These are phyloP conservation scores for Cerceris ruficornis DNA, from an alignment of 2,888 invertebrate genomes.

Conservation along the genomic window DNA sequence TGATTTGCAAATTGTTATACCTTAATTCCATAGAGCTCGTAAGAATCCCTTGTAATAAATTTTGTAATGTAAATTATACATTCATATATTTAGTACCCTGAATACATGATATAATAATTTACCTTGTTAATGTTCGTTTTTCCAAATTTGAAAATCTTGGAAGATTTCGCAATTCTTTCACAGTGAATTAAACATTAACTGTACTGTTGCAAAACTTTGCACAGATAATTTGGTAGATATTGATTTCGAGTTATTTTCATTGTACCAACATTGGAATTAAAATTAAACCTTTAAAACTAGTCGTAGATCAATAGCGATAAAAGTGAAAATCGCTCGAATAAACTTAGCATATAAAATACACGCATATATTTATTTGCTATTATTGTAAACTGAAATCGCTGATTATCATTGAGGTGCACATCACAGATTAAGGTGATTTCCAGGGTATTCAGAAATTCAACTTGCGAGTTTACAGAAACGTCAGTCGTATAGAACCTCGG, in stretches of 20 bases:
- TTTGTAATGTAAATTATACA: no score
- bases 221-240: background rate
- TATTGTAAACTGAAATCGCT: background rate
- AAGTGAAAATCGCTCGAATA: no score
- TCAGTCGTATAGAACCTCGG: conserved; percentile 20
- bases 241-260: no score
- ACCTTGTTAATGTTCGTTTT: background rate
- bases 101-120: no score
- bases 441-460: conserved; percentile 64
- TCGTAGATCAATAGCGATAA: no score
- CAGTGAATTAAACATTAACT: background rate
- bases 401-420: conserved; percentile 2
- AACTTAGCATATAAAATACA: background rate
- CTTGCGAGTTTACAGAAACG: conserved; percentile 15
- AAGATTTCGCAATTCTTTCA: background rate
- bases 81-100: no score
- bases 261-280: no score
- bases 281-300: no score
- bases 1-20: no score
- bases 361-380: background rate
- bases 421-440: conserved; percentile 31
- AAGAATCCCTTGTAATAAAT: no score
- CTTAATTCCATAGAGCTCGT: no score
- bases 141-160: background rate
- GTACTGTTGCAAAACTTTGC: background rate